These are phyloP conservation scores for Phoenicopterus ruber DNA, from an alignment of 2,113 vertebrate genomes.

Conservation along the genomic window DNA sequence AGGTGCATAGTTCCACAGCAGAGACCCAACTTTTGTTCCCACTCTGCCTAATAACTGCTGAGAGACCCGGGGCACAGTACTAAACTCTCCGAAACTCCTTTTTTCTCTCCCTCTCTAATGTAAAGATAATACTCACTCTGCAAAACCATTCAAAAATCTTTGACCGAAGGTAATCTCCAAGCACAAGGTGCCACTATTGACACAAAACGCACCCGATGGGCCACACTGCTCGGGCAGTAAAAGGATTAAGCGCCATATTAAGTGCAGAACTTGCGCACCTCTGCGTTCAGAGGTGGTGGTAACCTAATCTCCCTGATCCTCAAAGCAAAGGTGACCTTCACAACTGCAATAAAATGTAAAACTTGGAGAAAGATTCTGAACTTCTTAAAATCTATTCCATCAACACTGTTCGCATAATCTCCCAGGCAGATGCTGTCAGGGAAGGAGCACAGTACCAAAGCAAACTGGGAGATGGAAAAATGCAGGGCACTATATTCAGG, in stretches of 20 bases:
- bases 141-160: not conserved
- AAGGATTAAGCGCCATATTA: not conserved
- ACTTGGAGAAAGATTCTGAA: not conserved
- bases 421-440: not conserved
- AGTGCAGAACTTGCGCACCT: not conserved
- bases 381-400: not conserved
- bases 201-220: not conserved
- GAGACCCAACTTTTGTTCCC: not conserved
- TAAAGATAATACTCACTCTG: not conserved
- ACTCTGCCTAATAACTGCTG: not conserved
- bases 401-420: not conserved
- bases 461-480: not conserved
- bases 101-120: not conserved
- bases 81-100: not conserved
- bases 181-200: not conserved
- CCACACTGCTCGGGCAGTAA: not conserved
- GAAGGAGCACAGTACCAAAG: not conserved
- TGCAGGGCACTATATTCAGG: not conserved
- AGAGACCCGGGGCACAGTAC: not conserved
- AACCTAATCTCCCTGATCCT: not conserved
- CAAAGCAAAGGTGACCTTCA: slow-evolving; percentile 25
- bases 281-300: not conserved
- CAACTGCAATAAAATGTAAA: not conserved
- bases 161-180: not conserved
- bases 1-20: not conserved